Conservation (phyloP, 2,113 vertebrate genomes). For the Heterocephalus glaber region DNA sequence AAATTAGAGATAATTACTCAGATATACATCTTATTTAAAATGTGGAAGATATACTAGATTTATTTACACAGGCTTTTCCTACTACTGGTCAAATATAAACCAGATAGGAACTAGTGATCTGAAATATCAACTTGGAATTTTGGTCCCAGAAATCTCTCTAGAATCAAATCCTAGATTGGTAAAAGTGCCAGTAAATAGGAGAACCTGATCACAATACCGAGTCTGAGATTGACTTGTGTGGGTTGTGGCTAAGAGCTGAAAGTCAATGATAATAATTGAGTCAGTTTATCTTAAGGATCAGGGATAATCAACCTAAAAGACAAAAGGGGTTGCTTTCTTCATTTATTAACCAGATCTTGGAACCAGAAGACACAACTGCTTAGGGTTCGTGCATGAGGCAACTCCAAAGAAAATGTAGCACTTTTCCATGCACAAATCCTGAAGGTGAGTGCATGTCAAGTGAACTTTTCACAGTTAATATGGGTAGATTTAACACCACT, state of each 20-base stretch:
- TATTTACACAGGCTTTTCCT: not conserved
- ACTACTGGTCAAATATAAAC: not conserved
- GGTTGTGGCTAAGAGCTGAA: conserved; percentile 61
- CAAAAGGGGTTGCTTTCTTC: conserved; percentile 43
- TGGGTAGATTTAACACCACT: not conserved
- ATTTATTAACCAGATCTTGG: conserved; percentile 60
- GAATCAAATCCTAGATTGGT: conserved; percentile 22
- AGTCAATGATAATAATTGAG: conserved; percentile 74
- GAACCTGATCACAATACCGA: conserved; percentile 15
- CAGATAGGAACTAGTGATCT: not conserved
- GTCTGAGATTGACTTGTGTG: conserved; percentile 61
- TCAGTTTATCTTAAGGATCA: conserved; percentile 71
- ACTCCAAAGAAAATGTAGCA: not conserved
- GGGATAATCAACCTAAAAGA: conserved; percentile 72
- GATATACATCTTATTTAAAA: not conserved
- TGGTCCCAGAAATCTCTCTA: not conserved
- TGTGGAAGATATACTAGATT: not conserved
- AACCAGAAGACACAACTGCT: not conserved
- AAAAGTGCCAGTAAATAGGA: conserved; percentile 27
- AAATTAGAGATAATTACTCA: not conserved
- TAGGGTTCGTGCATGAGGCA: not conserved
- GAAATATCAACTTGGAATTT: conserved; percentile 27
- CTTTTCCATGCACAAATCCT: not conserved
- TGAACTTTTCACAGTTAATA: not conserved
- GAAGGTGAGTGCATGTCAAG: not conserved